A percentile compares a stretch with the other conserved stretches of the same genome.
These are phyloP conservation scores for Pterostichus madidus DNA, from an alignment of 2,888 invertebrate species.

Conservation along the genomic window DNA sequence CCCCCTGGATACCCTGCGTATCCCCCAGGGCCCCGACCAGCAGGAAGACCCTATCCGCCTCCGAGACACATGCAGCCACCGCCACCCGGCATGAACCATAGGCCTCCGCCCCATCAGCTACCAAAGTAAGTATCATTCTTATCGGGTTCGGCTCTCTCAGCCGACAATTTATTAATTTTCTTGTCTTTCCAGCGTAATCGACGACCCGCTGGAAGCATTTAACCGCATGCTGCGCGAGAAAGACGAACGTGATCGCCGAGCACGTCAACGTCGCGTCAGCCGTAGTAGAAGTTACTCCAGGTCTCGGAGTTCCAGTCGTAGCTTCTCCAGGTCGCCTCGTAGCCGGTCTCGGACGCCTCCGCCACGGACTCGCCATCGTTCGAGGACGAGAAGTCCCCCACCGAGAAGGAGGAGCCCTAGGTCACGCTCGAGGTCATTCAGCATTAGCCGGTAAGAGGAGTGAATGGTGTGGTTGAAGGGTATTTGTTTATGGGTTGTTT, in stretches of 20 bases:
- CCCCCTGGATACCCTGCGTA: slow-evolving; percentile 73
- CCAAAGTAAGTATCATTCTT: slow-evolving; percentile 64
- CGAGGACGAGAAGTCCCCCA: slow-evolving; percentile 71
- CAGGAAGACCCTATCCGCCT: slow-evolving; percentile 70
- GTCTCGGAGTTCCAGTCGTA: slow-evolving; percentile 76
- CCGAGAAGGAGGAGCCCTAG: slow-evolving; percentile 70
- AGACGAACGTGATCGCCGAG: slow-evolving; percentile 84
- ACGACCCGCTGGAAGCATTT: slow-evolving; percentile 92
- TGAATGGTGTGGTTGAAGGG: slow-evolving; percentile 70
- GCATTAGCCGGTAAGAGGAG: slow-evolving; percentile 79
- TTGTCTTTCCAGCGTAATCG: slow-evolving; percentile 85
- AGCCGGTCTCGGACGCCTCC: slow-evolving; percentile 75
- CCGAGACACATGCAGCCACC: slow-evolving; percentile 68
- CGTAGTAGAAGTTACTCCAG: slow-evolving; percentile 78
- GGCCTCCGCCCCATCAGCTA: slow-evolving; percentile 74
- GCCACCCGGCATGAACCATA: slow-evolving; percentile 76
- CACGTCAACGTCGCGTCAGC: slow-evolving; percentile 81
- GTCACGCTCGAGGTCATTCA: slow-evolving; percentile 78
- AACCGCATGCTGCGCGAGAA: slow-evolving; percentile 92
- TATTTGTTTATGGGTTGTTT: slow-evolving; percentile 11
- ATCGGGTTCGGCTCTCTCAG: no score
- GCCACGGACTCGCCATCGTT: slow-evolving; percentile 72
- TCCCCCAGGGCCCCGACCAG: slow-evolving; percentile 71
- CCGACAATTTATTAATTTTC: no score
- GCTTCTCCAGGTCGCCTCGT: slow-evolving; percentile 76